phyloP scores from a whole-genome alignment of 2,113 vertebrate species.

The Boleophthalmus pectinirostris region DNA sequence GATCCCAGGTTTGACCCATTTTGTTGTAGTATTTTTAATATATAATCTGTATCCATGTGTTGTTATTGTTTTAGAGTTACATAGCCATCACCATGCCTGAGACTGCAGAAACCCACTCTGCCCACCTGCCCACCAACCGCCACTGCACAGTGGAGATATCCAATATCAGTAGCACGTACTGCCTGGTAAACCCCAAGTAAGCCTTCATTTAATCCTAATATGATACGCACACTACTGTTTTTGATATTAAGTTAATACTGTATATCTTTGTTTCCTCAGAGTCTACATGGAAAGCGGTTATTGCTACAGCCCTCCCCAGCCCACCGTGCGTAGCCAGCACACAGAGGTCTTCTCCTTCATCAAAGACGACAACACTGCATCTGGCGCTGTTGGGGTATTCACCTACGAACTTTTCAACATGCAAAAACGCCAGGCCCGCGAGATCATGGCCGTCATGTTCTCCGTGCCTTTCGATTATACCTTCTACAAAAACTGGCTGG shows the following conservation, averaged over 20 bases:
- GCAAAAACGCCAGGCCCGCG: background rate
- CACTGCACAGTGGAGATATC: constrained; percentile 66
- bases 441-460: constrained; percentile 68
- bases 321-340: constrained; percentile 50
- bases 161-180: constrained; percentile 44
- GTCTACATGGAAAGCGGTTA: constrained; percentile 63
- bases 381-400: constrained; percentile 58
- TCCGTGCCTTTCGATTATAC: constrained; percentile 70
- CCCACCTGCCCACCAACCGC: constrained; percentile 63
- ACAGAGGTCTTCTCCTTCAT: constrained; percentile 70
- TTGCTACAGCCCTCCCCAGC: constrained; percentile 58
- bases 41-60: background rate
- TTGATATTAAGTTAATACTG: background rate
- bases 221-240: too few relatives aligned
- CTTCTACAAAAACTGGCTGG: constrained; percentile 70
- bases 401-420: constrained; percentile 69
- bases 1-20: too few relatives aligned
- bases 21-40: background rate
- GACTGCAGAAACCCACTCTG: constrained; percentile 57
- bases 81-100: constrained; percentile 49
- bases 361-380: constrained; percentile 69
- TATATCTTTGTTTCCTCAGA: constrained; percentile 20
- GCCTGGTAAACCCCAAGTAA: constrained; percentile 69
- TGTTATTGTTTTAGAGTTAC: background rate
- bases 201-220: constrained; percentile 7